These are phyloP conservation scores for Belgica antarctica DNA, from an alignment of 2,888 invertebrate genomes.

Conservation along the genomic window DNA sequence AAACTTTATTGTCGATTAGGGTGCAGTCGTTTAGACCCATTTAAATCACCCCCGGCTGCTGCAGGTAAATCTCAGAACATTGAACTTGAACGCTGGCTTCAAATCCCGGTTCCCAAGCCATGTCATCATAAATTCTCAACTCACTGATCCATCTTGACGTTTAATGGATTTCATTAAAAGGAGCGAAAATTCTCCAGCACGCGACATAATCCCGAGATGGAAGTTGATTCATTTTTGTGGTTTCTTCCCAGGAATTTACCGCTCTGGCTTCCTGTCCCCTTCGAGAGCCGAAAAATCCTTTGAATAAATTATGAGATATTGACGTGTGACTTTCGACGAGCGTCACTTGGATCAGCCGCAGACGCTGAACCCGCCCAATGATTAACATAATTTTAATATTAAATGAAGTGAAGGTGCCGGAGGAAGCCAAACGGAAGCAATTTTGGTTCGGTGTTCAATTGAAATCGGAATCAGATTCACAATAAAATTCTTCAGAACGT, in stretches of 20 bases:
- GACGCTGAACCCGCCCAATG: constrained; percentile 24
- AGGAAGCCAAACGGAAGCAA: not conserved
- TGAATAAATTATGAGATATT: constrained; percentile 41
- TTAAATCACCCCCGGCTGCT: not conserved
- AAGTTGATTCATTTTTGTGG: constrained; percentile 33
- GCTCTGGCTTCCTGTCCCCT: not conserved
- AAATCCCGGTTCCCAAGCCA: not conserved
- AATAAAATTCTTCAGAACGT: too few species aligned
- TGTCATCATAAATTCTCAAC: constrained; percentile 15
- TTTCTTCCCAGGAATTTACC: constrained; percentile 9
- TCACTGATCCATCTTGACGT: constrained; percentile 29
- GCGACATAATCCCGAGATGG: constrained; percentile 39
- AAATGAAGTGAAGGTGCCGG: not conserved
- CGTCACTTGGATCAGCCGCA: not conserved
- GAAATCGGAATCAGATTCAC: too few species aligned
- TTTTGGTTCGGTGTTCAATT: not conserved
- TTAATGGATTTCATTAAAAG: not conserved
- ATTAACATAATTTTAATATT: constrained; percentile 43
- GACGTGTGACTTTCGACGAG: constrained; percentile 33
- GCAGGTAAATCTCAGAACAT: not conserved
- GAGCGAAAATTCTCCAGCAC: constrained; percentile 25
- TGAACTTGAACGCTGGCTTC: not conserved
- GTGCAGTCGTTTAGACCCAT: too few species aligned
- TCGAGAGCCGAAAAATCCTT: constrained; percentile 1
- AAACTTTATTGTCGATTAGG: not conserved